Evolutionary conservation across 2,113 vertebrate species (phyloP).

Genomic region (Platichthys stellatus): DNA sequence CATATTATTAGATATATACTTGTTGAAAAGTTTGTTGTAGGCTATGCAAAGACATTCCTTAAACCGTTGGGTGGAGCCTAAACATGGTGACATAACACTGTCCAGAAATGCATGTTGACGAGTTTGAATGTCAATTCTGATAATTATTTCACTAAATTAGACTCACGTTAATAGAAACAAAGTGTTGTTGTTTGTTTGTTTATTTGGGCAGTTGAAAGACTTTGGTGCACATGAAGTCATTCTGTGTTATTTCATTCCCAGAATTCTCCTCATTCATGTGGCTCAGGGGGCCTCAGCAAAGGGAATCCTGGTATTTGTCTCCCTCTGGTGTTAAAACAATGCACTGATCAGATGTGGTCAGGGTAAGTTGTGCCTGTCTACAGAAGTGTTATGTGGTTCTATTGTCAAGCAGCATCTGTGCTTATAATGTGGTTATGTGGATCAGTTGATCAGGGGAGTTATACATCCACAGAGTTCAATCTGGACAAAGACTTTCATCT

Average conservation of each 20-base stretch:
- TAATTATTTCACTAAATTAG: neutral
- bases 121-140: neutral
- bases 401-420: neutral
- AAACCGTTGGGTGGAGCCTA: too few relatives aligned
- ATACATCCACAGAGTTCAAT: too few relatives aligned
- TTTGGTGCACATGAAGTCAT: neutral
- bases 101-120: neutral
- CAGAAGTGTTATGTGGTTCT: too few relatives aligned
- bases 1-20: too few relatives aligned
- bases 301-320: conserved; percentile 26
- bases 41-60: too few relatives aligned
- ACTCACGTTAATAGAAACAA: neutral
- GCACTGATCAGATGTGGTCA: neutral
- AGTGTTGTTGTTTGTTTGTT: neutral
- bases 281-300: neutral
- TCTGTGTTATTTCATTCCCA: neutral
- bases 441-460: too few relatives aligned
- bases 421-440: neutral
- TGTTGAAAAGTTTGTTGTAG: too few relatives aligned
- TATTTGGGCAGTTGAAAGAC: neutral
- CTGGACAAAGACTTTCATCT: neutral
- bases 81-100: neutral
- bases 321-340: conserved; percentile 59
- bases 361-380: too few relatives aligned
- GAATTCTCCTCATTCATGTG: neutral